Evolutionary conservation across 2,113 vertebrate genomes (phyloP), one percentile per base, ranked within the genome.

Genomic region (Antennarius striatus): DNA sequence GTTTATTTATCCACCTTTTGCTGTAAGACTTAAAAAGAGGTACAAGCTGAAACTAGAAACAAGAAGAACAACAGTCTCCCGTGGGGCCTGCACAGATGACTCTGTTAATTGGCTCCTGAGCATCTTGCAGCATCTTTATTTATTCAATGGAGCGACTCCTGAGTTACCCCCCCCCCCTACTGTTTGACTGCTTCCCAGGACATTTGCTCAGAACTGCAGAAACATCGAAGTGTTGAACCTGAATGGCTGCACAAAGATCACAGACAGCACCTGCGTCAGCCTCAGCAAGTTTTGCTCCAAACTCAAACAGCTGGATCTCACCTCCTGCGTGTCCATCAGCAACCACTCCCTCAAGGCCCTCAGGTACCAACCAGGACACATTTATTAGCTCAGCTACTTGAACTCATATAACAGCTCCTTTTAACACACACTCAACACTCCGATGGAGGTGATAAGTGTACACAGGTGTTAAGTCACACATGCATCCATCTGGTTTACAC

Each of bases 201-300:
- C 96, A 5, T 98, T 98, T 90, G 94, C 96, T 51, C 96, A 98
- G 92, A 98, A 98, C 92, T 98, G 96, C 87, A 94, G 95, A 60
- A 98, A 98, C 88, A 98, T 98, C 1, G 96, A 98, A 75, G 93
- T 96, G 71, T 90, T 98, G 86, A 97, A 96, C 85, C 91, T 98
- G 66, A 98, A 98, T 8, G 96, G 96, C 65, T 98, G 96, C 92
- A 98, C 96, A 79, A 98, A 98, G 93, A 97, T 98, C 88, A 98
- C 95, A 13, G 96, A 98, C 92, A 96, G 96, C 91, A 98, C 96
- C 60, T 98, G 95, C 84, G 91, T 95, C 69, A 97, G 95, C 91
- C 96, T 98, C 87, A 96, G 96, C 94, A 95, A 96, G 91, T 97
- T 97, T 83, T 98, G 96, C 89, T 93, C 94, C 86, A 97, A 96